These are phyloP conservation scores for Plebejus argus DNA, from an alignment of 2,888 invertebrate genomes.

Conservation along the genomic window DNA sequence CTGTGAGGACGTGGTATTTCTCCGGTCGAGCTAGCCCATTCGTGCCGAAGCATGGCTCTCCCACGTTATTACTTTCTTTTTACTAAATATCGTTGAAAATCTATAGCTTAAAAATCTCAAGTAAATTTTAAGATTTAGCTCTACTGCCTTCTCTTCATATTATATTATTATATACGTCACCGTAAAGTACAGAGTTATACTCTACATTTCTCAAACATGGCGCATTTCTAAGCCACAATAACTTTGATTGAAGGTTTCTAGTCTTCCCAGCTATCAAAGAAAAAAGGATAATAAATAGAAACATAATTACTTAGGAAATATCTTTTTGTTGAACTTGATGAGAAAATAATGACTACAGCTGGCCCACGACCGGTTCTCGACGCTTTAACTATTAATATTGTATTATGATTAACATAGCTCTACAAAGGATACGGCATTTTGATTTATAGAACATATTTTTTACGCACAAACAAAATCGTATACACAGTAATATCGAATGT, in stretches of 20 bases:
- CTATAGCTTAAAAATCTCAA: too few relatives aligned
- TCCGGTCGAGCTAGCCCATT: too few relatives aligned
- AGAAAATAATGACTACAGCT: slow-evolving; percentile 44
- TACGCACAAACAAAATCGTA: slow-evolving; percentile 21
- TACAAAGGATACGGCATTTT: slow-evolving; percentile 28
- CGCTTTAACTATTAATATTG: slow-evolving; percentile 35
- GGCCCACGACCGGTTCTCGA: slow-evolving; percentile 40
- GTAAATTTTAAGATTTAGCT: too few relatives aligned
- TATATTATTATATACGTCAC: too few relatives aligned
- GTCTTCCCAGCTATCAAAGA: slow-evolving; percentile 20
- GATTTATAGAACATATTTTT: slow-evolving; percentile 31
- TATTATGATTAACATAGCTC: slow-evolving; percentile 32
- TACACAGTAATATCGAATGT: neutral
- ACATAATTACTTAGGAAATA: slow-evolving; percentile 39
- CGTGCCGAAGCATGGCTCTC: too few relatives aligned
- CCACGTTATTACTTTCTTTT: too few relatives aligned
- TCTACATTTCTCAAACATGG: neutral
- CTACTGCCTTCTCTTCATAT: too few relatives aligned
- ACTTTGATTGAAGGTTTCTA: slow-evolving; percentile 21
- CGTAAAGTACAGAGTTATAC: neutral
- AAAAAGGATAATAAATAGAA: slow-evolving; percentile 37
- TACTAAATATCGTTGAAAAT: too few relatives aligned
- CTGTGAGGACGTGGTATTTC: too few relatives aligned
- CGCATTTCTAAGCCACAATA: slow-evolving; percentile 10
- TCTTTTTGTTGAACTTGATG: slow-evolving; percentile 44